Evolutionary conservation across 2,888 invertebrate species (phyloP).

Genomic region (Tanytarsus gracilentus): DNA sequence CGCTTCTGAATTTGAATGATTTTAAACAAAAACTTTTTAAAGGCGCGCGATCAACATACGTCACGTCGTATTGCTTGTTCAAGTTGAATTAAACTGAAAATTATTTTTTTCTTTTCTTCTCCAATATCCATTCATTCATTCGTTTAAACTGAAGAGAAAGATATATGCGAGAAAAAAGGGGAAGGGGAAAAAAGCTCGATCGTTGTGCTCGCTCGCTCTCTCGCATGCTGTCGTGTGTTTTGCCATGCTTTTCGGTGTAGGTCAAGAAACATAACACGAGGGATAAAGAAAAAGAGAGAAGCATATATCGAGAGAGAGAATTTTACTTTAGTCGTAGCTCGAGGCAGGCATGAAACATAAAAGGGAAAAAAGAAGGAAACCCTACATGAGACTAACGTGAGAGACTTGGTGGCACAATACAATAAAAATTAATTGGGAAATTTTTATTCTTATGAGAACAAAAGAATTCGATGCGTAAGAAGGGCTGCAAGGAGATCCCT

Average conservation of each 20-base stretch:
- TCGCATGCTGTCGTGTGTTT: constrained; percentile 16
- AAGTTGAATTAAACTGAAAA: constrained; percentile 25
- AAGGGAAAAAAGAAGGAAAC: too few relatives aligned
- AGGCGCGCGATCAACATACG: constrained; percentile 28
- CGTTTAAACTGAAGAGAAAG: neutral
- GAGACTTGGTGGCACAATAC: neutral
- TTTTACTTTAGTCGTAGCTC: neutral
- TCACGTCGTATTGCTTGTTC: constrained; percentile 26
- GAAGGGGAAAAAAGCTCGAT: constrained; percentile 28
- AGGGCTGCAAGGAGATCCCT: neutral
- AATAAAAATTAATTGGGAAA: constrained; percentile 7
- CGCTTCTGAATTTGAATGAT: neutral
- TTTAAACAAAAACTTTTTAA: neutral
- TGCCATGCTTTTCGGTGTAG: constrained; percentile 28
- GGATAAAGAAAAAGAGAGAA: too few relatives aligned
- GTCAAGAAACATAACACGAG: constrained; percentile 16
- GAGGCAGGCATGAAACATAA: constrained; percentile 1
- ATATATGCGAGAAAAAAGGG: neutral
- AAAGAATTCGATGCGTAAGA: neutral
- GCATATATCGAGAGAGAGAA: constrained; percentile 4
- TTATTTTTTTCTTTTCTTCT: neutral
- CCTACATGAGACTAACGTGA: too few relatives aligned
- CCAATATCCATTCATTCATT: constrained; percentile 25
- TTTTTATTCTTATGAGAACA: too few relatives aligned
- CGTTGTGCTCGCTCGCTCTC: constrained; percentile 13